Base-by-base conservation (phyloP, 1,140 invertebrate species). In the Hylaeus volcanicus region DNA sequence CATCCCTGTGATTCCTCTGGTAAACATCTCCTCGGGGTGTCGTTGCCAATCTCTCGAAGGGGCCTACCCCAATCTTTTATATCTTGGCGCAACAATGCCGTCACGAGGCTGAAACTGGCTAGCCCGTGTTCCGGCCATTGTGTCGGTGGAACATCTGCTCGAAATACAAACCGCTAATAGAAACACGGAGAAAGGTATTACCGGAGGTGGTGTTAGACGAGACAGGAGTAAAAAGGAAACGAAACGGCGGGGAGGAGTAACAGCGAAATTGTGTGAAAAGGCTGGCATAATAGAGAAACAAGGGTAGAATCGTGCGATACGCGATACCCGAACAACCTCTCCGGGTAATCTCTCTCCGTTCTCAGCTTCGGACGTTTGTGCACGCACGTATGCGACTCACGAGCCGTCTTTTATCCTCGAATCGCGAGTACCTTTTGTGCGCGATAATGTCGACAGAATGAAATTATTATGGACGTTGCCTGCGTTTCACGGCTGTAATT, bases 91-190 rank as follows among this genome's bases (percentile, higher is more conserved):
- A 88, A 90, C 89, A 93, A 92, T 91, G 85, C 79, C 66, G 83
- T 26, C 71, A 74, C 79, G 82, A 91, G 87, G 74, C 87, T 87
- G 87, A 87, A 92, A 92, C 89, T 90, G 89, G 88, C 88, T 85
- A 88, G 87, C 87, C 84, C 88, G 90, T 88, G 88, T 89, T 82
- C 77, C 82, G 64, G 60, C 85, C 84, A 92, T 92, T 92, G 90
- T 90, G 81, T 45, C 64, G 63, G 74, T 41, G 85, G 87, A 89
- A 92, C 92, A 93, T 93, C 92, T 93, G 92, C 90, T 89, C 88
- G 92, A 89, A 92, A 93, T 91, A 92, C 88, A 92, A 92, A 92
- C 91, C 88, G 90, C 92, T 92, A 93, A 92, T 93, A 92, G 90
- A 93, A 92, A 91, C 88, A 58, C 80, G 82, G 64, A 88, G 88